Percentiles rank a stretch among this genome's conserved stretches.
Conservation (phyloP, 2,888 invertebrate genomes). For the Slavum lentiscoides region DNA sequence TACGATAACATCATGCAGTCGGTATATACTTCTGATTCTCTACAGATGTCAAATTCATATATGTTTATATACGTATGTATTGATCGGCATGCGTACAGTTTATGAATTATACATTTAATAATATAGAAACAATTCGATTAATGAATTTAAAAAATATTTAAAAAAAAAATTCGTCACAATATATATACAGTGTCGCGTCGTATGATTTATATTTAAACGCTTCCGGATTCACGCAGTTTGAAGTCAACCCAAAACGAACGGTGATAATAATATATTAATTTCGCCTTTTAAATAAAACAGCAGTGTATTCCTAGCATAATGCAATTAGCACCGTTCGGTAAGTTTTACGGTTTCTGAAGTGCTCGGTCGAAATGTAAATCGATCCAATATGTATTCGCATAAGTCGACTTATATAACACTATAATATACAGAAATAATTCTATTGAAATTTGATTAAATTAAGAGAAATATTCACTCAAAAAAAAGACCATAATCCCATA, state of each 20-base stretch:
- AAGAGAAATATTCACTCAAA: no score
- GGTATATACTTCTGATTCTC: no score
- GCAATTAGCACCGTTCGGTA: background rate
- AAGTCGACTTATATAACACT: background rate
- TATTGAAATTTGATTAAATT: background rate
- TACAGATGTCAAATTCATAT: no score
- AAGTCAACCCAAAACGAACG: background rate
- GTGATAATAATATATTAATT: no score
- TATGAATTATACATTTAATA: background rate
- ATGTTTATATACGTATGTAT: no score
- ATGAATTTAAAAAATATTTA: no score
- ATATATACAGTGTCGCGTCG: no score
- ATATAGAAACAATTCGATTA: background rate
- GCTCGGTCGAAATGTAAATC: background rate
- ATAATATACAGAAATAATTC: background rate
- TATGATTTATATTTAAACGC: no score
- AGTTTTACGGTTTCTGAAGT: slow-evolving; percentile 32
- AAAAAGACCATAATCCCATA: no score
- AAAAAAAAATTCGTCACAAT: no score
- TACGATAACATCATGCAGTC: no score
- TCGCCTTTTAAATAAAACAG: background rate
- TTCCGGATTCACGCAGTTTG: background rate
- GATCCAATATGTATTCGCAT: background rate
- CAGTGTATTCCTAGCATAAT: slow-evolving; percentile 8
- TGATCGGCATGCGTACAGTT: background rate